Base-by-base conservation (phyloP, 2,797 vertebrate genomes). In the Microchirus variegatus region DNA sequence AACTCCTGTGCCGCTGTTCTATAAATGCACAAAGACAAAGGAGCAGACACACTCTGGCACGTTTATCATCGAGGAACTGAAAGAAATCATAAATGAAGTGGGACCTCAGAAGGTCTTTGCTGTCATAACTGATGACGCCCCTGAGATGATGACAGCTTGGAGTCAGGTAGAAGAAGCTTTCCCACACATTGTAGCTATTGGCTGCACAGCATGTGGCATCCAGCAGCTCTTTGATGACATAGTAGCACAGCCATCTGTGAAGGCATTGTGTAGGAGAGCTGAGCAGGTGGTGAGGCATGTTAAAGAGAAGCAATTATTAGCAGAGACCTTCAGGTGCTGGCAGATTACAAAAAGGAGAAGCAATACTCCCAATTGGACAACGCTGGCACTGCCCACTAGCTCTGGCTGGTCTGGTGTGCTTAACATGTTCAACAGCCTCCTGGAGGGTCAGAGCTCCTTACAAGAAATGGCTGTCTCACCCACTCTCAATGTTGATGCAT, bases 371-470 rank as follows among this genome's bases (percentile, higher is more conserved):
- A 73, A 47, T 8, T 48, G 41, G 15, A 59, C 66, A 6, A 51
- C 45, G 12, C 22, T 81, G 54, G 58, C 41, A 11, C 68, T 73
- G 3, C 68, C 66, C 11, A n/a, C 52, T 9, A 26, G 17, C 52
- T 59, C 77, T 5, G 56, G 74, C 41, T 71, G 77, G 72, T 71
- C 46, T 8, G 44, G 43, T 9, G 67, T 84, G 75, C 63, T 80
- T 9, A 56, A 68, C 53, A 75, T 78, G 82, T 71, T 78, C 51
- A 80, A 17, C 67, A 74, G 75, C 62, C 75, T 87, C 16, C 51
- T 85, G n/a, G 62, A 83, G 53, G 73, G 63, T 15, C 83, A 87
- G 64, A 68, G 52, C 57, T 67, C 77, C 37, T 55, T 88, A 12
- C 71, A 75, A 51, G 75, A 86, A 45, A 83, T 86, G 77, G 70